Evolutionary conservation across 2,888 invertebrate species (phyloP).

Genomic region (Drosophila rubida): DNA sequence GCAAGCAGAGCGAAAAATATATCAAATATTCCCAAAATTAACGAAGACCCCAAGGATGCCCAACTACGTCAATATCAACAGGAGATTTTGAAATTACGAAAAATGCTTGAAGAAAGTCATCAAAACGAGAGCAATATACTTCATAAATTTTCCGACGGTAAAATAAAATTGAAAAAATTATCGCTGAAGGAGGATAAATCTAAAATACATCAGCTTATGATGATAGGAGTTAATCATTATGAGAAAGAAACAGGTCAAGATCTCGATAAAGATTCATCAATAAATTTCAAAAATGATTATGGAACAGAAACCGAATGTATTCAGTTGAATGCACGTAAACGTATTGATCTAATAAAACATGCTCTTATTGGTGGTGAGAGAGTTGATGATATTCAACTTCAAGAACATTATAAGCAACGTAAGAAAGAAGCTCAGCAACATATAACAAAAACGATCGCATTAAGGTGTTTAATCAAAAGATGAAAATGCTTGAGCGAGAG

Average conservation of each 20-base stretch:
- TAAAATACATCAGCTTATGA: slow-evolving; percentile 75
- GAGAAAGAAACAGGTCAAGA: not conserved
- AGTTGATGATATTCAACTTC: slow-evolving; percentile 89
- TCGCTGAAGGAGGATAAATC: slow-evolving; percentile 85
- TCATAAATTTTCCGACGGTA: slow-evolving; percentile 5
- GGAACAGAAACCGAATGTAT: slow-evolving; percentile 28
- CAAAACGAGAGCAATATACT: slow-evolving; percentile 16
- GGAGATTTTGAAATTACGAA: slow-evolving; percentile 90
- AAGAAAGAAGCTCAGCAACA: slow-evolving; percentile 89
- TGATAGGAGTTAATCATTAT: slow-evolving; percentile 80
- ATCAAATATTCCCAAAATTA: slow-evolving; percentile 92
- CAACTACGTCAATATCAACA: slow-evolving; percentile 93
- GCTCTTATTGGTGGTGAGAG: slow-evolving; percentile 93
- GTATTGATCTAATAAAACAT: slow-evolving; percentile 88
- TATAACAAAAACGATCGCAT: slow-evolving; percentile 88
- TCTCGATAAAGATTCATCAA: not conserved
- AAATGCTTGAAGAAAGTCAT: slow-evolving; percentile 84
- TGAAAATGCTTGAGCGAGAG: slow-evolving; percentile 89
- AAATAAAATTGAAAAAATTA: slow-evolving; percentile 17
- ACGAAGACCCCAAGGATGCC: slow-evolving; percentile 96
- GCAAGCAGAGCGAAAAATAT: slow-evolving; percentile 95
- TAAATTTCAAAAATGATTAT: not conserved
- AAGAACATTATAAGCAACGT: slow-evolving; percentile 88
- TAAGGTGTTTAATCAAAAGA: slow-evolving; percentile 88
- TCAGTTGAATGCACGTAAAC: slow-evolving; percentile 79